Evolutionary conservation across 2,113 vertebrate species (phyloP), one percentile per base, ranked within the genome.

Genomic region (Onychostruthus taczanowskii): DNA sequence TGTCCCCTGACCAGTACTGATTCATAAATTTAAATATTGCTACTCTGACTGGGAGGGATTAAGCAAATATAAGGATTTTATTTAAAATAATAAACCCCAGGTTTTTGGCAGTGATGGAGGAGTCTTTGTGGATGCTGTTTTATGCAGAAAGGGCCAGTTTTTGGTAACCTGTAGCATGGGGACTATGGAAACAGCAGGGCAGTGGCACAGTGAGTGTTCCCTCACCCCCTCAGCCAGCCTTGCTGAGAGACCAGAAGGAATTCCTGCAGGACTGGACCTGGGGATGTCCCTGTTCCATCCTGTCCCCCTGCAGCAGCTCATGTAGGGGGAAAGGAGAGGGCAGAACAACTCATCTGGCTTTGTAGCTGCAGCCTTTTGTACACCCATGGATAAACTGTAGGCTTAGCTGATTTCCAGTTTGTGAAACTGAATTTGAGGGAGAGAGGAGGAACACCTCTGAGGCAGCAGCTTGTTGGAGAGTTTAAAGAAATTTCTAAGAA

Each of bases 211-310:
- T 1, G 43, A 3, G 20, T 63, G 16, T 46, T 91, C 22, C 28
- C 3, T 31, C 0, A 0, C 12, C 10, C 5, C 28, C 50, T 44
- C 47, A 77, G 17, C 46, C 59, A 58, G 28, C 21, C 22, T 1
- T 5, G 13, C 16, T 72, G 18, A 11, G 24, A 47, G 11, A 52
- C 12, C 73, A 72, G 62, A n/a, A 75, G 28, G 9, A 28, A 12
- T 23, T 73, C 31, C 37, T 76, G 59, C 50, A 46, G 44, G 13
- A 30, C 15, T 35, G 0, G 0, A 10, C 3, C 52, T 61, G 26
- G 62, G 67, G 39, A 6, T 63, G 26, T 56, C 35, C 35, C 58
- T 72, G 12, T 43, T 63, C 55, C 9, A 7, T 53, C 63, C 47
- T 87, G 16, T 27, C 22, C 24, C 43, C 41, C 1, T n/a, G n/a